phyloP scores from a whole-genome alignment of 2,113 vertebrate genomes.

The Arizona elegans region DNA sequence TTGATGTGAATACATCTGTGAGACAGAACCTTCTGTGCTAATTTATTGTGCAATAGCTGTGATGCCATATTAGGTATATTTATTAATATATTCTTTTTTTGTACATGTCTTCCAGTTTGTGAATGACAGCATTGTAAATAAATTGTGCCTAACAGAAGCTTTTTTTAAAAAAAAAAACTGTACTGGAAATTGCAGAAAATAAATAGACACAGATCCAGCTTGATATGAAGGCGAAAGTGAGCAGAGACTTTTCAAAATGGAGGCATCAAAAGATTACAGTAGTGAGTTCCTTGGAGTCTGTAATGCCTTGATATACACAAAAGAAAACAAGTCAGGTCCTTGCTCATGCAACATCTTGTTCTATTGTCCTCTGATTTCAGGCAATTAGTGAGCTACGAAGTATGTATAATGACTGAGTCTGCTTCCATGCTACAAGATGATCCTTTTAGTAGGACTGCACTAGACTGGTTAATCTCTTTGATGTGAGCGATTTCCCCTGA shows the following conservation, averaged over 20 bases:
- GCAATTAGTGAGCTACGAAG: constrained; percentile 79
- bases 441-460: constrained; percentile 91
- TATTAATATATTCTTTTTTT: constrained; percentile 73
- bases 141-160: constrained; percentile 74
- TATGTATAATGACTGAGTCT: constrained; percentile 78
- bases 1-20: constrained; percentile 79
- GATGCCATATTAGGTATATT: constrained; percentile 76
- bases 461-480: constrained; percentile 86
- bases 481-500: constrained; percentile 84
- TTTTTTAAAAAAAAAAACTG: constrained; percentile 53
- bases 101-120: constrained; percentile 79
- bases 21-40: constrained; percentile 84
- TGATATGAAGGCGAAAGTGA: constrained; percentile 74
- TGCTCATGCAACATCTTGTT: constrained; percentile 91
- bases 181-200: constrained; percentile 78
- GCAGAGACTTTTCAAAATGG: constrained; percentile 73
- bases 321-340: constrained; percentile 79
- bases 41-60: constrained; percentile 85
- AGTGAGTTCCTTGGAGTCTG: constrained; percentile 74
- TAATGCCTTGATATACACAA: constrained; percentile 75
- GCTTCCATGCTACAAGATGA: constrained; percentile 76
- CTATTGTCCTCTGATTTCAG: constrained; percentile 76
- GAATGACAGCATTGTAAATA: constrained; percentile 73
- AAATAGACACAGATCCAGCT: constrained; percentile 73
- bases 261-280: constrained; percentile 67